phyloP scores from a whole-genome alignment of 2,113 vertebrate genomes.

The Acanthochromis polyacanthus region DNA sequence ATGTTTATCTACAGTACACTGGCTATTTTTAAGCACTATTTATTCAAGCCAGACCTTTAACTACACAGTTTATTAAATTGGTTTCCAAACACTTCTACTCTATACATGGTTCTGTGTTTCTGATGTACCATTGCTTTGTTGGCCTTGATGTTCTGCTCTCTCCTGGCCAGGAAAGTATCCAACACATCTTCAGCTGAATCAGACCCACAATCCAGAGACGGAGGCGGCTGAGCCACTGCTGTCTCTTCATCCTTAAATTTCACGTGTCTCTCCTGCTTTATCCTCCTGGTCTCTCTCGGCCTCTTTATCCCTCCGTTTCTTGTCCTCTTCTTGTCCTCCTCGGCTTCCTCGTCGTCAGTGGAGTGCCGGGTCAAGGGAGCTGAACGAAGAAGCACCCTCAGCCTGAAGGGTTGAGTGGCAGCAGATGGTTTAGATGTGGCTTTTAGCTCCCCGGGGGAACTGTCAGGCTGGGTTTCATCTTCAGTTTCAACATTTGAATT shows the following conservation, averaged over 20 bases:
- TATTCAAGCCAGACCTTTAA: too few relatives aligned
- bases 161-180: constrained; percentile 73
- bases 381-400: constrained; percentile 75
- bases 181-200: constrained; percentile 58
- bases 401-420: constrained; percentile 54
- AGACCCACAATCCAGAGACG: constrained; percentile 5
- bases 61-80: too few relatives aligned
- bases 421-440: constrained; percentile 13
- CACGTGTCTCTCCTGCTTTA: constrained; percentile 29
- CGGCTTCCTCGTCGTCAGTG: constrained; percentile 43
- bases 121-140: constrained; percentile 85
- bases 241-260: constrained; percentile 48
- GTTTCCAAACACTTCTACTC: too few relatives aligned
- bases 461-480: constrained; percentile 18
- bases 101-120: not conserved
- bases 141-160: constrained; percentile 81
- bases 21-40: too few relatives aligned
- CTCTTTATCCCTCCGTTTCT: constrained; percentile 1
- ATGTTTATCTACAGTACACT: not conserved
- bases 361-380: not conserved
- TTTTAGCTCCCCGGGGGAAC: constrained; percentile 5
- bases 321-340: not conserved
- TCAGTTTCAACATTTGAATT: constrained; percentile 25
- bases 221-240: not conserved
- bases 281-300: not conserved